Evolutionary conservation across 2,888 invertebrate genomes (phyloP), one percentile per base, ranked within the genome.

Genomic region (Conomelus anceps): DNA sequence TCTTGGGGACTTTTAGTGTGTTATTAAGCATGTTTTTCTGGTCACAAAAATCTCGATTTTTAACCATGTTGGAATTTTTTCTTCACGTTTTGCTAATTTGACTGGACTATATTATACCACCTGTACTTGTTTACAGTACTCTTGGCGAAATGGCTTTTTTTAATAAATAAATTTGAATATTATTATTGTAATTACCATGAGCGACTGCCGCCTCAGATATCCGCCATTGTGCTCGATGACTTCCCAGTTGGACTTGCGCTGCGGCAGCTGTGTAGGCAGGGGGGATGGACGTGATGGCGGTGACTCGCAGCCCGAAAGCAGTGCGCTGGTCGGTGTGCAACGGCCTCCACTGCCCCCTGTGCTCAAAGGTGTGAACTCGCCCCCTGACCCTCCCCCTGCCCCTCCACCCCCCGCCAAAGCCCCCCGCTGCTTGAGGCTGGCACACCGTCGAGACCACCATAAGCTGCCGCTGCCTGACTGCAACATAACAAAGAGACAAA

Each of bases 211-310:
- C 22, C 90, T 24, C 22, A 84, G 87, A 84, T 90, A 90, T 23
- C 94, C 94, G 90, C 95, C 96, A 94, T 97, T 97, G 93, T 98
- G 97, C 93, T 98, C 97, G 92, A 98, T 97, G 91, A 98, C 97
- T 93, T 97, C 97, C 97, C 97, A 98, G 94, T 98, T 97, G 92
- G 97, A 97, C 93, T 97, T 97, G 93, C 96, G 95, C 3, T 96
- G 95, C 1, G 95, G 95, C 23, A 91, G 88, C 20, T 90, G 89
- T 11, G 91, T 92, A 85, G 92, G 93, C n/a, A 92, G 92, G 94
- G 91, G 95, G 93, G 89, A 91, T 86, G 90, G 90, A 23, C 91
- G 92, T 91, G 90, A 92, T 22, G 17, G 24, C 4, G 86, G 86
- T 26, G 86, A 24, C 4, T 22, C 86, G 22, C 22, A 7, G 22